Conservation (phyloP, 2,888 invertebrate species). For the Tipula lateralis region DNA sequence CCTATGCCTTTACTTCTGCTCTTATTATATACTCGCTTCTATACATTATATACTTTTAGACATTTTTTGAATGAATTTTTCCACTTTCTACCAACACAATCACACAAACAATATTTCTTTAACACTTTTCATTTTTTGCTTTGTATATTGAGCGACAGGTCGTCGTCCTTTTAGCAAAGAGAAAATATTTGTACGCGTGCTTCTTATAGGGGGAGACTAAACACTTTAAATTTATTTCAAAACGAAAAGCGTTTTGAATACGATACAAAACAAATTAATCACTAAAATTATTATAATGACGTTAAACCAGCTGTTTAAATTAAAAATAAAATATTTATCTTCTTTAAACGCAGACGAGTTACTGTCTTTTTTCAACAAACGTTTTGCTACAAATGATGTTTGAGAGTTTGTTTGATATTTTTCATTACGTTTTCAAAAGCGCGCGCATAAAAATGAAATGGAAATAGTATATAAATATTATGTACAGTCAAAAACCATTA, state of each 20-base stretch:
- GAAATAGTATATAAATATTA: not conserved
- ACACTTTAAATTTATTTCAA: not conserved
- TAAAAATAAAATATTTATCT: not conserved
- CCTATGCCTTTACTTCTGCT: not conserved
- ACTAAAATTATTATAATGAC: not conserved
- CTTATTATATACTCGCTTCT: not conserved
- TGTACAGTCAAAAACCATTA: not conserved
- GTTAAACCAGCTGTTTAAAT: not conserved
- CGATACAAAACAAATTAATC: not conserved
- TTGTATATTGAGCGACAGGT: not conserved
- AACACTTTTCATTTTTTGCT: not conserved
- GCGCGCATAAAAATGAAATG: not conserved
- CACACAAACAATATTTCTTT: not conserved
- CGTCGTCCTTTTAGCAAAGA: not conserved
- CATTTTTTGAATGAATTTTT: not conserved
- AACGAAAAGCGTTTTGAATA: not conserved
- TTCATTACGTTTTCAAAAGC: not conserved
- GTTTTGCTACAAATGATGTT: not conserved
- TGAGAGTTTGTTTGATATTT: not conserved
- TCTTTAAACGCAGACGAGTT: not conserved
- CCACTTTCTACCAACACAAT: not conserved
- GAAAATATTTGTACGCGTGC: not conserved
- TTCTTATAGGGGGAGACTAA: not conserved
- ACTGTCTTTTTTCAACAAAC: not conserved
- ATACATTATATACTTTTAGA: not conserved